A percentile compares a stretch with the other conserved stretches of the same genome.
phyloP scores from a whole-genome alignment of 2,113 vertebrate genomes.

The Python bivittatus region DNA sequence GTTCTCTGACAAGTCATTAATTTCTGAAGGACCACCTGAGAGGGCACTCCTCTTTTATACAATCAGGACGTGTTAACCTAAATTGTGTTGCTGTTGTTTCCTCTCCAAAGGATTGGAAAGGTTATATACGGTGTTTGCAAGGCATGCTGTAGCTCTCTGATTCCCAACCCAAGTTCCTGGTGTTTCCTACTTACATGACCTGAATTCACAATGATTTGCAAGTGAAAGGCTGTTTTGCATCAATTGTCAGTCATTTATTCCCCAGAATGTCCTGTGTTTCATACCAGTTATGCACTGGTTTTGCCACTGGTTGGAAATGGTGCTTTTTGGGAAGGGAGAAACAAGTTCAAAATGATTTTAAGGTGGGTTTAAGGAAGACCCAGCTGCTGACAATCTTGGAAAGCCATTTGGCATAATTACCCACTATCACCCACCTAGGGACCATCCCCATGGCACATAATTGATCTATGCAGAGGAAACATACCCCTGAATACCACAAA shows the following conservation, averaged over 20 bases:
- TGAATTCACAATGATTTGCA: constrained; percentile 2
- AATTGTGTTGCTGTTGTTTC: constrained; percentile 34
- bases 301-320: not conserved
- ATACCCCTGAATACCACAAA: not conserved
- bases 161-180: not conserved
- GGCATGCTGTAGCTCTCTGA: not conserved
- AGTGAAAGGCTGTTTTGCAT: constrained; percentile 25
- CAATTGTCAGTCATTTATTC: constrained; percentile 34
- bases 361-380: not conserved
- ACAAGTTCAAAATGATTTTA: not conserved
- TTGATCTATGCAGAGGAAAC: not conserved
- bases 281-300: not conserved
- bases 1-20: constrained; percentile 31
- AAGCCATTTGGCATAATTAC: not conserved
- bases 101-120: not conserved
- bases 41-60: not conserved
- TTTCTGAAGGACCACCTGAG: constrained; percentile 38
- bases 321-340: not conserved
- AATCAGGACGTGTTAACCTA: constrained; percentile 8
- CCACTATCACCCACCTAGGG: not conserved
- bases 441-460: not conserved
- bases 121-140: not conserved
- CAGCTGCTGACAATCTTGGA: not conserved
- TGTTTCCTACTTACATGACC: constrained; percentile 10
- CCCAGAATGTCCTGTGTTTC: not conserved